Conservation (phyloP, 2,888 invertebrate genomes). For the Bombyx huttoni region DNA sequence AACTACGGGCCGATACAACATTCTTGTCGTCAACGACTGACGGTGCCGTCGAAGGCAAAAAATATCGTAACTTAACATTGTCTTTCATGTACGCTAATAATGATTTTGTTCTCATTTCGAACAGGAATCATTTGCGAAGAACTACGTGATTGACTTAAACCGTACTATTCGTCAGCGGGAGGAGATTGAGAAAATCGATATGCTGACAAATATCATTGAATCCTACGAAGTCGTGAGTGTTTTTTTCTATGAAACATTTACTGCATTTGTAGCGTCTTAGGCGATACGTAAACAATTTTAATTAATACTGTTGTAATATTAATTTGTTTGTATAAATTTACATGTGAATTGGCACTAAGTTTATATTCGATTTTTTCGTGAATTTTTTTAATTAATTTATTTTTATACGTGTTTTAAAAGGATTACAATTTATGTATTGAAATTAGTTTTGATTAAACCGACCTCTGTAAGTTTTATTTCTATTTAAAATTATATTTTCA, state of each 20-base stretch:
- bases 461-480: not conserved
- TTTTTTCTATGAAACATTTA: not conserved
- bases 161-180: conserved; percentile 44
- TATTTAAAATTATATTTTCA: not conserved
- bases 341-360: not conserved
- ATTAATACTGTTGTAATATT: not conserved
- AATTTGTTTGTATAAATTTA: not conserved
- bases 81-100: too few relatives aligned
- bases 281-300: not conserved
- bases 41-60: too few relatives aligned
- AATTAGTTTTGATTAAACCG: too few relatives aligned
- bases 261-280: not conserved
- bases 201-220: conserved; percentile 29
- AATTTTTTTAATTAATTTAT: too few relatives aligned
- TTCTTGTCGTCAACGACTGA: too few relatives aligned
- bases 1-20: conserved; percentile 16
- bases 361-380: not conserved
- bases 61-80: too few relatives aligned
- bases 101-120: too few relatives aligned
- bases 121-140: conserved; percentile 30
- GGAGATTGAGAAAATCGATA: conserved; percentile 35
- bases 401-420: too few relatives aligned
- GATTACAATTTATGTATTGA: too few relatives aligned
- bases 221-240: conserved; percentile 76
- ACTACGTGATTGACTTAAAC: conserved; percentile 39